phyloP scores from a whole-genome alignment of 2,888 invertebrate species.

The Parascotia fuliginaria region DNA sequence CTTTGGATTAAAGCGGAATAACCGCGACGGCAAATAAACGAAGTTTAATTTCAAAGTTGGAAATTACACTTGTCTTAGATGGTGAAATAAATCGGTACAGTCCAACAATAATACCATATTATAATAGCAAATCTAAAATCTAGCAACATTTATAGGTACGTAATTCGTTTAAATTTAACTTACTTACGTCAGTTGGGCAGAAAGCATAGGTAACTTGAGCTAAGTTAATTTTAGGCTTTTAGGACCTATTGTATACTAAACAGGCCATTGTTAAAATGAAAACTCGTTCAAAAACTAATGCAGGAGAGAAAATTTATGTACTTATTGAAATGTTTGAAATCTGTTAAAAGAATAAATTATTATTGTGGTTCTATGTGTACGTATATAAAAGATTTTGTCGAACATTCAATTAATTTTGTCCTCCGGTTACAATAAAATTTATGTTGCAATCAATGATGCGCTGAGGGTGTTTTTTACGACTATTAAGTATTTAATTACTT shows the following conservation, averaged over 20 bases:
- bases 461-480: neutral
- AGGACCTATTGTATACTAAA: conserved; percentile 1
- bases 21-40: conserved; percentile 5
- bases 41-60: neutral
- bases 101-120: neutral
- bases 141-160: conserved; percentile 2
- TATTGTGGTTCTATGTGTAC: neutral
- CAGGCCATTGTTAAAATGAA: neutral
- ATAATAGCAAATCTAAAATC: conserved; percentile 1
- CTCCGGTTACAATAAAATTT: neutral
- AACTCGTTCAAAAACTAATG: conserved; percentile 1
- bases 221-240: conserved; percentile 1
- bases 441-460: neutral
- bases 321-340: neutral
- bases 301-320: neutral
- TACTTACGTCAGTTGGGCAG: neutral
- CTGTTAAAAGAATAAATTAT: neutral
- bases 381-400: neutral
- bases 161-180: neutral
- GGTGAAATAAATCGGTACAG: neutral
- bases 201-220: neutral
- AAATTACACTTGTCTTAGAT: neutral
- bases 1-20: conserved; percentile 7
- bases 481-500: neutral
- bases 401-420: neutral